These are phyloP conservation scores for Helostoma temminkii DNA, from an alignment of 2,797 vertebrate species.

Conservation along the genomic window DNA sequence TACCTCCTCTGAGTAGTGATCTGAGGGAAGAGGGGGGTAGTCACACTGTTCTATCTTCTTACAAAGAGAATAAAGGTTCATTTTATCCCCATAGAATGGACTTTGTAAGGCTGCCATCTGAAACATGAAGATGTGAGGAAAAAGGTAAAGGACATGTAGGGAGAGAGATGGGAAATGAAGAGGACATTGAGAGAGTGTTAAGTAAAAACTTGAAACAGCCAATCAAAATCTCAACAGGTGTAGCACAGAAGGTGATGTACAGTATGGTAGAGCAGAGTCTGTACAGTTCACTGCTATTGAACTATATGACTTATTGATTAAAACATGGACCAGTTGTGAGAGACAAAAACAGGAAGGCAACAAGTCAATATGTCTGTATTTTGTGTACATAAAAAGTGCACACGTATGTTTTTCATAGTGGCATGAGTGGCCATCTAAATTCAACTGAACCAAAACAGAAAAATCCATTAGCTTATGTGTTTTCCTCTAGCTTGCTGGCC, in stretches of 20 bases:
- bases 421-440: slow-evolving; percentile 14
- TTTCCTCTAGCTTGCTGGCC: slow-evolving; percentile 27
- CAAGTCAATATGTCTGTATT: slow-evolving; percentile 27
- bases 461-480: slow-evolving; percentile 37
- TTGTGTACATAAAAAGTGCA: slow-evolving; percentile 20
- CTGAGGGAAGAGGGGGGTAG: slow-evolving; percentile 97
- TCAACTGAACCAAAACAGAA: slow-evolving; percentile 43
- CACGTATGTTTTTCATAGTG: not conserved
- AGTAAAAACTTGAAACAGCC: slow-evolving; percentile 28
- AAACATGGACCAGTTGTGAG: slow-evolving; percentile 5
- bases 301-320: slow-evolving; percentile 18
- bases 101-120: slow-evolving; percentile 99
- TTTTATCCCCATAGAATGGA: slow-evolving; percentile 98
- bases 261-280: not conserved
- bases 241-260: not conserved
- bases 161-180: slow-evolving; percentile 18
- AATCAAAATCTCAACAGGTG: slow-evolving; percentile 43
- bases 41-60: slow-evolving; percentile 99
- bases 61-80: slow-evolving; percentile 98
- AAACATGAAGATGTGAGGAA: slow-evolving; percentile 62
- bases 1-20: slow-evolving; percentile 99
- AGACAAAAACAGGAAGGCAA: slow-evolving; percentile 26
- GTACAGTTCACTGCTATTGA: slow-evolving; percentile 5
- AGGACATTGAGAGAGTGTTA: slow-evolving; percentile 15
- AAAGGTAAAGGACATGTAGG: slow-evolving; percentile 12